These are phyloP conservation scores for Radopholus similis DNA, from an alignment of 1,140 invertebrate species.

Conservation along the genomic window DNA sequence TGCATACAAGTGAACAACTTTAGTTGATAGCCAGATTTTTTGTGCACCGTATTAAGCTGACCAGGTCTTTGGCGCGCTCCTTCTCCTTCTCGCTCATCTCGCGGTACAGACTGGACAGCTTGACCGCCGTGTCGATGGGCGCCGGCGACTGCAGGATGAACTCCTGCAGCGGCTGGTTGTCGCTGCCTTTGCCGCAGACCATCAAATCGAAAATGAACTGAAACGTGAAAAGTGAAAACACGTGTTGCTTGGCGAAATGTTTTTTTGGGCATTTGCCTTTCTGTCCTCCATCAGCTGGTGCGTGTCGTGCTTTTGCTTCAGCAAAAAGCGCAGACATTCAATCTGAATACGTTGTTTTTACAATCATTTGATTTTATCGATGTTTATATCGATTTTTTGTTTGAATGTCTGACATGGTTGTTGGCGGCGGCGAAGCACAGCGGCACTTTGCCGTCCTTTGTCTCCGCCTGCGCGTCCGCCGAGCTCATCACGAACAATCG, in stretches of 20 bases:
- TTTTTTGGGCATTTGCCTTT: slow-evolving; percentile 13
- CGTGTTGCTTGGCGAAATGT: background rate
- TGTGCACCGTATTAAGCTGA: background rate
- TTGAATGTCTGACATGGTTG: slow-evolving; percentile 91
- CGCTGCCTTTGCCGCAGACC: slow-evolving; percentile 92
- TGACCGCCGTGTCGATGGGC: slow-evolving; percentile 87
- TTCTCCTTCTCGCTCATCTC: slow-evolving; percentile 87
- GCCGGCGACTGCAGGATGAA: slow-evolving; percentile 82
- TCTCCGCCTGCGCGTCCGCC: slow-evolving; percentile 73
- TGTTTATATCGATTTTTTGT: slow-evolving; percentile 94
- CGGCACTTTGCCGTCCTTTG: slow-evolving; percentile 79
- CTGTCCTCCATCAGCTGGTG: slow-evolving; percentile 85
- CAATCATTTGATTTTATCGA: slow-evolving; percentile 67
- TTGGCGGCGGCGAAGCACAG: slow-evolving; percentile 94
- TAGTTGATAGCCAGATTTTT: too few species aligned
- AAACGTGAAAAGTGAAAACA: slow-evolving; percentile 4
- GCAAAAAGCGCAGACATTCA: slow-evolving; percentile 76
- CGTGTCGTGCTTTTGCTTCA: slow-evolving; percentile 94
- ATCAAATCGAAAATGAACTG: slow-evolving; percentile 96
- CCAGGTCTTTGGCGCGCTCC: slow-evolving; percentile 88
- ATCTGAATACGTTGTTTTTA: slow-evolving; percentile 12
- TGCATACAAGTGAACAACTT: too few species aligned
- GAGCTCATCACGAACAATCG: slow-evolving; percentile 89
- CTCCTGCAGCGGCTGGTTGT: slow-evolving; percentile 81
- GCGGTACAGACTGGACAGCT: slow-evolving; percentile 76